Percentiles rank a stretch among this genome's conserved stretches.
phyloP scores from a whole-genome alignment of 2,797 vertebrate species.

The Peromyscus melanophrys region DNA sequence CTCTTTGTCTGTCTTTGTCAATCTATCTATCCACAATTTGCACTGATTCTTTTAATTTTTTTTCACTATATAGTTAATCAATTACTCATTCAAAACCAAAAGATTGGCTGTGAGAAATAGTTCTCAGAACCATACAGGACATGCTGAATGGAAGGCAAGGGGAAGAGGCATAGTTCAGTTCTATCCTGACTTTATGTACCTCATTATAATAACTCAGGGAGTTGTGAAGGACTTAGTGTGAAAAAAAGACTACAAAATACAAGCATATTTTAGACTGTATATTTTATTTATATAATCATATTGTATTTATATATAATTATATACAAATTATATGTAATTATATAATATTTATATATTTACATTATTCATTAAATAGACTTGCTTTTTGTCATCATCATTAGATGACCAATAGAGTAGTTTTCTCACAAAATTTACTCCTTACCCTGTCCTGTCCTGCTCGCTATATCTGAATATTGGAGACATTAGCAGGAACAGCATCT shows the following conservation, averaged over 20 bases:
- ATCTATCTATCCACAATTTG: background rate
- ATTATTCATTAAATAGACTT: background rate
- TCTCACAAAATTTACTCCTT: background rate
- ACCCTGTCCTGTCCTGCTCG: background rate
- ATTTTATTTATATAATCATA: background rate
- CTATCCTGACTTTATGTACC: background rate
- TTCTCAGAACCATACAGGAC: no score
- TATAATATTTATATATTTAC: background rate
- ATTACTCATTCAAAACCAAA: background rate
- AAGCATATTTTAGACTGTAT: background rate
- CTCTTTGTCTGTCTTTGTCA: background rate
- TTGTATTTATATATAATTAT: no score
- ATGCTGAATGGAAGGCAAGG: conserved; percentile 11
- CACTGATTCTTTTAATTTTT: background rate
- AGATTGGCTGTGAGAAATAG: background rate
- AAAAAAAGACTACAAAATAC: background rate
- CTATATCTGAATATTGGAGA: background rate
- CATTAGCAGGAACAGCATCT: background rate
- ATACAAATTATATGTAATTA: no score
- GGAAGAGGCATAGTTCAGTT: background rate
- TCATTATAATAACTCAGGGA: background rate
- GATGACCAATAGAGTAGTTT: background rate
- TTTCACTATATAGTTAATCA: background rate
- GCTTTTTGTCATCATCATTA: background rate
- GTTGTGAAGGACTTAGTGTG: background rate